Base-by-base conservation (phyloP, 1,140 invertebrate genomes). In the Drosophila suzukii region DNA sequence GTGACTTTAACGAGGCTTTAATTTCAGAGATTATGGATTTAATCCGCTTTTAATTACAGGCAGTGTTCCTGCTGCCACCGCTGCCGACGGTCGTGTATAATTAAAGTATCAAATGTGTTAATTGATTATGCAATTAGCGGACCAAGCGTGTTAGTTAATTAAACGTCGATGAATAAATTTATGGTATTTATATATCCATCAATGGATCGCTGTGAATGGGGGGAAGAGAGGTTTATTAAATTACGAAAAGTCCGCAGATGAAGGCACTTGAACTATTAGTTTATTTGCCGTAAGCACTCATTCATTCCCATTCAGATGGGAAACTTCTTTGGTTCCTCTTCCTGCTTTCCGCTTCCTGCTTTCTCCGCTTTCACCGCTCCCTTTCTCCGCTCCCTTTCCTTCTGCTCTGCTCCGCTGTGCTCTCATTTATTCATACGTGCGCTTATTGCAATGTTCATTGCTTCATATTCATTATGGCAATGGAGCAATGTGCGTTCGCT, bases 371-470 rank as follows among this genome's bases (percentile, higher is more conserved):
- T n/a, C 46, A 32, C 54, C 47, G 4, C 12, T 32, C 41, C 39
- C 44, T 39, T n/a, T 11, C 41, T 36, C 39, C 44, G 10, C 41
- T 36, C 39, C 44, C 38, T 47, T 78, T 41, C 34, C 56, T 50
- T 72, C 66, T 59, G 71, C 71, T 53, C 66, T 46, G 47, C 66
- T 70, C 63, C 63, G 66, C 41, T 71, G 51, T 76, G 60, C 79
- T 74, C 84, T 89, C 84, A 83, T 77, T 86, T 86, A 86, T 86
- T 86, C 83, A 86, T 88, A 89, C 76, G 84, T 89, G 84, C 79
- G 83, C 83, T 86, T 89, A 86, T 89, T 86, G 83, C 83, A 89
- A 88, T 86, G 83, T 88, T 86, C 83, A 86, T 86, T 82, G 83
- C 79, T 89, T 89, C 77, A 86, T 86, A 86, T 86, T 86, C 83